A percentile compares a stretch with the other conserved stretches of the same genome.
Conservation (phyloP, 2,113 vertebrate species). For the Platichthys flesus region DNA sequence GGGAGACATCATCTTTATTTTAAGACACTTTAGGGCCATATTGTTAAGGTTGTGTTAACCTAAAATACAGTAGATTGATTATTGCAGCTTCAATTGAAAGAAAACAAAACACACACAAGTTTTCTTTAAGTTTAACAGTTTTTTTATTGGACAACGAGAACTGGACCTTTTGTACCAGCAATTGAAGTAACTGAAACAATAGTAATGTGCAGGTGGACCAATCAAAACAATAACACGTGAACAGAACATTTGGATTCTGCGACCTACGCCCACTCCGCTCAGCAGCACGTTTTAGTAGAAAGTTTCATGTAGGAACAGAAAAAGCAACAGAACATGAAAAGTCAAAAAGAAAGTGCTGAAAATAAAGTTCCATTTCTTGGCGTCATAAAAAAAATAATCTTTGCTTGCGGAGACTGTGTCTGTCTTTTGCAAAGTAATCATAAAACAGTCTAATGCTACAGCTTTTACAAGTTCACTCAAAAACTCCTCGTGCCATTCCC, state of each 20-base stretch:
- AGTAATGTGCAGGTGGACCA: constrained; percentile 25
- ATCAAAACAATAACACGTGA: constrained; percentile 5
- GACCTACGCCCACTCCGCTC: constrained; percentile 1
- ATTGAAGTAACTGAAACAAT: constrained; percentile 30
- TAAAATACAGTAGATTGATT: not conserved
- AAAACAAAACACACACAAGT: constrained; percentile 22
- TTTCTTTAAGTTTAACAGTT: constrained; percentile 20
- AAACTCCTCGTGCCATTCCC: constrained; percentile 49
- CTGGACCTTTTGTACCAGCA: no score
- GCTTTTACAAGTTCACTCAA: constrained; percentile 56
- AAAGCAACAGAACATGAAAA: constrained; percentile 19
- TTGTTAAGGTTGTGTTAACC: not conserved
- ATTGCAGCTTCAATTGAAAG: constrained; percentile 2
- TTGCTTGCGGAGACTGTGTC: constrained; percentile 18
- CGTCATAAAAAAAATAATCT: constrained; percentile 31
- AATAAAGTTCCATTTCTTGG: constrained; percentile 24
- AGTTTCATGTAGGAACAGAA: not conserved
- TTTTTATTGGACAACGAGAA: constrained; percentile 66
- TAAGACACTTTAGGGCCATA: no score
- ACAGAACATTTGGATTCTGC: constrained; percentile 10
- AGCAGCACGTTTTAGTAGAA: constrained; percentile 31
- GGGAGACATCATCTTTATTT: no score
- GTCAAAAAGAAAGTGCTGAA: constrained; percentile 5
- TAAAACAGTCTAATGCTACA: constrained; percentile 66
- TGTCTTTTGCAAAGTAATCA: constrained; percentile 13